Conservation (phyloP, 2,888 invertebrate species). For the Hylaea fasciaria region DNA sequence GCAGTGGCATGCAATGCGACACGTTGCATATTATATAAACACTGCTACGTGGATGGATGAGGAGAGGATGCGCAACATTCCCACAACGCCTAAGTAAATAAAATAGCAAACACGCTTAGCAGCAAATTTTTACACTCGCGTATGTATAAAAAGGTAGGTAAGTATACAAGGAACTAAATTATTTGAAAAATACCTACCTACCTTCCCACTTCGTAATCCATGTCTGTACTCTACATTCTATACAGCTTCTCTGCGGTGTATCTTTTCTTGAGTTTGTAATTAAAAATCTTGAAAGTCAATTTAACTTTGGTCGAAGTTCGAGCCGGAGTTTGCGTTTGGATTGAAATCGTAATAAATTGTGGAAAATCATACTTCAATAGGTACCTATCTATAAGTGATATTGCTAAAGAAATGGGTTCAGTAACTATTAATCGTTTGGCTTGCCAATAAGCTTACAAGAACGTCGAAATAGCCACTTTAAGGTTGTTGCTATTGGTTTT, state of each 20-base stretch:
- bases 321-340: conserved; percentile 51
- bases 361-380: conserved; percentile 64
- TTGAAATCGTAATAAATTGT: conserved; percentile 67
- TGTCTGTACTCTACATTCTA: conserved; percentile 21
- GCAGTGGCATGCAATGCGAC: no score
- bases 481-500: background rate
- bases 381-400: conserved; percentile 28
- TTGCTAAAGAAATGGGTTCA: conserved; percentile 18
- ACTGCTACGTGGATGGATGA: no score
- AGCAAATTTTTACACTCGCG: no score
- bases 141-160: no score
- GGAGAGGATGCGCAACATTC: no score
- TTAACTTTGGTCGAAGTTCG: conserved; percentile 65
- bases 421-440: conserved; percentile 32
- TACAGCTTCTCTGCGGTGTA: conserved; percentile 48
- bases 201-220: conserved; percentile 47
- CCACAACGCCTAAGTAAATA: no score
- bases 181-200: conserved; percentile 49
- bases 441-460: background rate
- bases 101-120: no score
- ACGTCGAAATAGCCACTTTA: no score
- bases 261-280: conserved; percentile 73
- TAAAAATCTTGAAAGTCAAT: conserved; percentile 82
- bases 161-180: conserved; percentile 33
- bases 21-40: no score